Evolutionary conservation across 2,888 invertebrate genomes (phyloP), one percentile per base, ranked within the genome.

Genomic region (Pseudoips prasinana): DNA sequence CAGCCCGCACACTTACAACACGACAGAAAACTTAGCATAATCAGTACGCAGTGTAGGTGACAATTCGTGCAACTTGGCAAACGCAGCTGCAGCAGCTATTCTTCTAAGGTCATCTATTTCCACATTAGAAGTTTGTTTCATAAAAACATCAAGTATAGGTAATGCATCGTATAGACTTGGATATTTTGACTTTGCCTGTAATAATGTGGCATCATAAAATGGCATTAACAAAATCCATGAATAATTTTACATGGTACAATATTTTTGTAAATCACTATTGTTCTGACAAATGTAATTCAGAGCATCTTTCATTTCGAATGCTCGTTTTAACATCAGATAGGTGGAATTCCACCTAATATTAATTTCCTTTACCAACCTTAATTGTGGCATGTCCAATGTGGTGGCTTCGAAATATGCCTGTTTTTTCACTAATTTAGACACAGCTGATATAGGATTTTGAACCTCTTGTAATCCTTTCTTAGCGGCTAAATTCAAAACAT

Each of bases 401-500:
- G 24, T 23, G 3, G 9, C 6, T 25, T 32, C 32, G 7, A 22
- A 20, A 9, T 32, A 32, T 8, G 6, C 3, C 8, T 32, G 32
- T n/a, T 32, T 32, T 22, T 32, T 32, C 20, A 32, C 25, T 8
- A 25, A 10, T 9, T 20, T 25, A 8, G 20, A 22, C 1, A 32
- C 11, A 22, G 5, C 22, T 17, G 14, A 17, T 9, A 29, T 17
- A 8, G 32, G 10, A 9, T 14, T 9, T 10, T 30, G 5, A 17
- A 25, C 6, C 18, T 27, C 9, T 25, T 33, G 7, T 10, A 41
- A n/a, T 22, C 41, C 41, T 30, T 33, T 33, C 10, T 41, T 36
- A 1, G 36, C 41, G 0, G 5, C 10, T 14, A 41, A 25, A 22
- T 41, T 41, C 18, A 41, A 41, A 10, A 37, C 8, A 22, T 41